phyloP scores from a whole-genome alignment of 2,113 vertebrate genomes.

The Neotoma lepida region DNA sequence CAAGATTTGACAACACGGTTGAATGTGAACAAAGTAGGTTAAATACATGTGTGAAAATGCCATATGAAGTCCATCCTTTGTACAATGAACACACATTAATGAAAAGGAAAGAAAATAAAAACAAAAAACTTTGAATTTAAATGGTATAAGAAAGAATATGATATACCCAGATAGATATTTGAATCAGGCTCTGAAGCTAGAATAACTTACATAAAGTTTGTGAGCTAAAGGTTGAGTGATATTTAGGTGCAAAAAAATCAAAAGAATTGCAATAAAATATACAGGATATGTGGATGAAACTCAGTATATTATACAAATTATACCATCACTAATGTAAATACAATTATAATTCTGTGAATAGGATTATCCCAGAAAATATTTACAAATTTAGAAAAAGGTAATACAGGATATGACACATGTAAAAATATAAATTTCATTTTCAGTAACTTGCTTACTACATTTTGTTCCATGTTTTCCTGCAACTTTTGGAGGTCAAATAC shows the following conservation, averaged over 20 bases:
- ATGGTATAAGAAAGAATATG: background rate
- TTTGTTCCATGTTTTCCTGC: background rate
- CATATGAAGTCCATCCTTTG: background rate
- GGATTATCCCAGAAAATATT: background rate
- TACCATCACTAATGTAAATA: background rate
- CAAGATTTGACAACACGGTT: background rate
- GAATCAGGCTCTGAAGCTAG: background rate
- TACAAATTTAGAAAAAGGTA: background rate
- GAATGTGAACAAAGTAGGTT: background rate
- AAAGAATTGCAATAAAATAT: background rate
- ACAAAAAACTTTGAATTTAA: background rate
- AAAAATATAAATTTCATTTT: background rate
- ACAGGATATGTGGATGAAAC: background rate
- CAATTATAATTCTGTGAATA: background rate
- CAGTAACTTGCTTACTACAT: background rate
- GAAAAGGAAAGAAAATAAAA: background rate
- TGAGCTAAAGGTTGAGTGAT: background rate
- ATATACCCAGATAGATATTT: background rate
- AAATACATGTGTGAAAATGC: background rate
- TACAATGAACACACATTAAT: background rate
- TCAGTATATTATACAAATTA: background rate
- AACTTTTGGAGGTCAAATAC: background rate
- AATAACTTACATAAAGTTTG: background rate
- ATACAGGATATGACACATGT: background rate
- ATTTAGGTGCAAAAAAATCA: background rate